Conservation (phyloP, 2,888 invertebrate genomes). For the Tiphia femorata region DNA sequence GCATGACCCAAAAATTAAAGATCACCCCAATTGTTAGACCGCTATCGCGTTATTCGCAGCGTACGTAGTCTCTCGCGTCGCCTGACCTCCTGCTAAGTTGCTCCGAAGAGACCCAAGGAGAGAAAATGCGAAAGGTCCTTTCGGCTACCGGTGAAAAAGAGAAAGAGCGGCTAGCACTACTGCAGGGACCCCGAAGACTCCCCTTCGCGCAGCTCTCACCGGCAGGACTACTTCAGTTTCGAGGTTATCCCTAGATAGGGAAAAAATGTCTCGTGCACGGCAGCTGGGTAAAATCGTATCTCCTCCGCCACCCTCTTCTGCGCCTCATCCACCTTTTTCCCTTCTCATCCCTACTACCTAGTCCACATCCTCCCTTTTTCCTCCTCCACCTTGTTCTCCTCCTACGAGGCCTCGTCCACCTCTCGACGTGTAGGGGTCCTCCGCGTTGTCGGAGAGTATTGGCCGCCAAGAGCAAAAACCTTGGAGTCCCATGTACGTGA, state of each 20-base stretch:
- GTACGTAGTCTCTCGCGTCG: no score
- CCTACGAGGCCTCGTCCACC: constrained; percentile 13
- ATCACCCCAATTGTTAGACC: no score
- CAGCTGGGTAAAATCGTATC: constrained; percentile 60
- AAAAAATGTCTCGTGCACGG: constrained; percentile 55
- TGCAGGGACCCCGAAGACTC: constrained; percentile 1
- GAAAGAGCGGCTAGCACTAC: constrained; percentile 11
- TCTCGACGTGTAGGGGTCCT: constrained; percentile 39
- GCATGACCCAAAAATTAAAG: no score
- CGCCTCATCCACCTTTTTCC: not conserved
- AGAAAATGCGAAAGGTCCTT: no score
- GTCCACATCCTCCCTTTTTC: not conserved
- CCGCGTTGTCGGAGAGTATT: constrained; percentile 54
- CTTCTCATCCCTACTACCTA: not conserved
- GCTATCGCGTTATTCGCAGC: no score
- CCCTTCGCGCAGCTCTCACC: constrained; percentile 27
- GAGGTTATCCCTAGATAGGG: constrained; percentile 59
- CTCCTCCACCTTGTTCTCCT: not conserved
- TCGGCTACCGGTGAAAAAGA: constrained; percentile 1
- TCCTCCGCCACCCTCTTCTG: constrained; percentile 15
- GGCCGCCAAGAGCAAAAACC: constrained; percentile 58
- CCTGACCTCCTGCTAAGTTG: no score
- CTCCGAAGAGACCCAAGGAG: no score
- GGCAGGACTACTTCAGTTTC: constrained; percentile 51
- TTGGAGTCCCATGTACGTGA: constrained; percentile 36